phyloP scores from a whole-genome alignment of 2,113 vertebrate species.

The Ahaetulla prasina region DNA sequence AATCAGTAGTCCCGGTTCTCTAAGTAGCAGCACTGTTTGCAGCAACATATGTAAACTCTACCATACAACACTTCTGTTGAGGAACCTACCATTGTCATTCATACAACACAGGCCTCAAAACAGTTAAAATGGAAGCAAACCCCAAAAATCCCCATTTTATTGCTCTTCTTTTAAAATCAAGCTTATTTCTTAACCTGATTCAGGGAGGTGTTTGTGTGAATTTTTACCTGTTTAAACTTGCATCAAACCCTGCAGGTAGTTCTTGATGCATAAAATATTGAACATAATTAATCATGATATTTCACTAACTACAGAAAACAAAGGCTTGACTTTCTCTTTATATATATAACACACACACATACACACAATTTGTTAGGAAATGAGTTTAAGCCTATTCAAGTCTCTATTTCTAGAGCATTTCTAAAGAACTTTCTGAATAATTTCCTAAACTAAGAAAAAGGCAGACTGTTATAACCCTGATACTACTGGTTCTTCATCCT shows the following conservation, averaged over 20 bases:
- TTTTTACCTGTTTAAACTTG: background rate
- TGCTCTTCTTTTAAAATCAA: background rate
- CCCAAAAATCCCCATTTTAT: background rate
- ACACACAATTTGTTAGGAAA: background rate
- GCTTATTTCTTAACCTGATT: background rate
- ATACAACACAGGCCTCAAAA: background rate
- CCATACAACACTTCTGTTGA: background rate
- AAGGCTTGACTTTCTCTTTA: background rate
- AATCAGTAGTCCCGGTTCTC: background rate
- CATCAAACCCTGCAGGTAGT: background rate
- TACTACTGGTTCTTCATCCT: background rate
- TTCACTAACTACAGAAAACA: background rate
- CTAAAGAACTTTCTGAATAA: background rate
- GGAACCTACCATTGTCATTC: background rate
- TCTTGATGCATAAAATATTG: background rate
- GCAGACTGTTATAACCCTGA: background rate
- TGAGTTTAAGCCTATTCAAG: background rate
- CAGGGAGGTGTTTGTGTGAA: background rate
- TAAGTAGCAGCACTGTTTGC: background rate
- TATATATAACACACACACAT: too few species aligned
- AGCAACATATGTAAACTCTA: background rate
- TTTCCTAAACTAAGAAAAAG: background rate
- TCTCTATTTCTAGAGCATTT: background rate
- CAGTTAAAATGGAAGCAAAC: background rate
- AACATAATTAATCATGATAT: background rate